Percentiles rank a stretch among this genome's conserved stretches.
Conservation (phyloP, 2,113 vertebrate species). For the Elaphurus davidianus region DNA sequence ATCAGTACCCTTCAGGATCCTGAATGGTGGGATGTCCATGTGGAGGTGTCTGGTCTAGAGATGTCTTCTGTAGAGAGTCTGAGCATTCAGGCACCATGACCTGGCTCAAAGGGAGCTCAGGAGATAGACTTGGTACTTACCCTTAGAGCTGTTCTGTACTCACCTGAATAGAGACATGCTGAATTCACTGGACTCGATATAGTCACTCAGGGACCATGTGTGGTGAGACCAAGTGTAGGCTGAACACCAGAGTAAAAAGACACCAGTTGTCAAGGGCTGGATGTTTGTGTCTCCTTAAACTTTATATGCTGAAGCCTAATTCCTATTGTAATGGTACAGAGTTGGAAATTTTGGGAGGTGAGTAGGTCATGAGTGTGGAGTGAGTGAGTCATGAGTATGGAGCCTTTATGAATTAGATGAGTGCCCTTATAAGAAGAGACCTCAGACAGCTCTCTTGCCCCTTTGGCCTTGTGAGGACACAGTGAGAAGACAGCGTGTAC, state of each 20-base stretch:
- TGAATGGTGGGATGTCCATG: background rate
- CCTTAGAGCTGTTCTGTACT: background rate
- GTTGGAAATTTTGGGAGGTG: background rate
- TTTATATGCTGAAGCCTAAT: background rate
- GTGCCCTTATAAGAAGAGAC: background rate
- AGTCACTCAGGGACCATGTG: background rate
- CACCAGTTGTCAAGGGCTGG: background rate
- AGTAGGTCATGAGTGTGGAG: background rate
- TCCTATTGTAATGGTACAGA: background rate
- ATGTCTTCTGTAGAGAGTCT: background rate
- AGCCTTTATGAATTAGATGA: background rate
- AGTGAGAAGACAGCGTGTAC: background rate
- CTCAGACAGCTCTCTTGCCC: background rate
- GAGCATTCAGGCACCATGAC: background rate
- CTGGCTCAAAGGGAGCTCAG: background rate
- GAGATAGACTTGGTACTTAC: background rate
- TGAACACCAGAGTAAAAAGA: background rate
- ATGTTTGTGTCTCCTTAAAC: background rate
- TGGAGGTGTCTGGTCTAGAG: background rate
- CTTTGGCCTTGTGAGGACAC: background rate
- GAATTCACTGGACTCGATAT: background rate
- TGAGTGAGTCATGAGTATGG: background rate
- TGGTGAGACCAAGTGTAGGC: background rate
- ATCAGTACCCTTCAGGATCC: too few relatives aligned
- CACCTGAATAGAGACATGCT: background rate